phyloP scores from a whole-genome alignment of 2,888 invertebrate species.

The Morinoia aosen region DNA sequence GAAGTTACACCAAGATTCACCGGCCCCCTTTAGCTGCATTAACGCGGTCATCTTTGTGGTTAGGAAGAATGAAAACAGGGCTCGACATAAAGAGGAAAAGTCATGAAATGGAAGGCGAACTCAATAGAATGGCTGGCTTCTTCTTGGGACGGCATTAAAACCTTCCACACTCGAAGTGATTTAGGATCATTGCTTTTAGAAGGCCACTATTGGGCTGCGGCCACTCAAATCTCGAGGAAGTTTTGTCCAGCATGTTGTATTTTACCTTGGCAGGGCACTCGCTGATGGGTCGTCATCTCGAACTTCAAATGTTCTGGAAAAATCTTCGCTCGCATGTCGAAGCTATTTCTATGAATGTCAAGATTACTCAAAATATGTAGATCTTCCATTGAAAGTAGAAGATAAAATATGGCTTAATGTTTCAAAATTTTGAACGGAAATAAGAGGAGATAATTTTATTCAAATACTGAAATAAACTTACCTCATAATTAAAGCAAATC shows the following conservation, averaged over 20 bases:
- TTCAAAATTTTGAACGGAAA: background rate
- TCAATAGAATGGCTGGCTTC: constrained; percentile 34
- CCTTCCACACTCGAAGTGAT: constrained; percentile 33
- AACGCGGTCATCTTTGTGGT: constrained; percentile 7
- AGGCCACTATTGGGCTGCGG: constrained; percentile 27
- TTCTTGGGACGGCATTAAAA: background rate
- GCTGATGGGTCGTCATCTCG: background rate
- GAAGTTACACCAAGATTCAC: background rate
- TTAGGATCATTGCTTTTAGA: constrained; percentile 47
- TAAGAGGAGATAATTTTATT: background rate
- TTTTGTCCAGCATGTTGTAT: background rate
- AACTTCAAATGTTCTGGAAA: background rate
- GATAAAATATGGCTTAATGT: too few relatives aligned
- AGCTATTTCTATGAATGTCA: background rate
- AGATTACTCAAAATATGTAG: background rate
- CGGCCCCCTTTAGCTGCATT: background rate
- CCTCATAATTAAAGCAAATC: too few relatives aligned
- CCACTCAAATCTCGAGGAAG: constrained; percentile 26
- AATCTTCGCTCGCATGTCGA: background rate
- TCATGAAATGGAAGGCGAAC: constrained; percentile 46
- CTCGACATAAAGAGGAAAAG: background rate
- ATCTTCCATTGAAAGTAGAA: too few relatives aligned
- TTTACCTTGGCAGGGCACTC: background rate
- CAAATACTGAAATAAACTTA: too few relatives aligned
- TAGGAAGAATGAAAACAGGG: constrained; percentile 12